A percentile compares a stretch with the other conserved stretches of the same genome.
Conservation (phyloP, 1,140 invertebrate species). For the Drosophila lini region DNA sequence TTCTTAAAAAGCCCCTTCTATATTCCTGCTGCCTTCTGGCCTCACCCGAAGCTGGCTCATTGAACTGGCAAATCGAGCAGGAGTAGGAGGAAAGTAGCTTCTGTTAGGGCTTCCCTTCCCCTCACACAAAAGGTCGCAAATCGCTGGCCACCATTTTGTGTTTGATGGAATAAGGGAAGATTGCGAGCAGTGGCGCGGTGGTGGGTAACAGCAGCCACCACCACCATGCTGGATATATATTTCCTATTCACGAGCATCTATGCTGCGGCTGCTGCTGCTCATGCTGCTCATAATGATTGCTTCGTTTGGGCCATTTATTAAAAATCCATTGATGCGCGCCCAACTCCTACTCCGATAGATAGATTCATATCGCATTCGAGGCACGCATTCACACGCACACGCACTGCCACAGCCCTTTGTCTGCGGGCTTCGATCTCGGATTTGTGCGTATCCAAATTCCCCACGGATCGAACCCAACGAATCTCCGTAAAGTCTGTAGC, state of each 20-base stretch:
- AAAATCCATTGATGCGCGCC: conserved; percentile 75
- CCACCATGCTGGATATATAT: conserved; percentile 56
- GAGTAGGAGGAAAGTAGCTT: conserved; percentile 13
- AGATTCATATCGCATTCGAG: conserved; percentile 76
- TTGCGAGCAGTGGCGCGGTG: background rate
- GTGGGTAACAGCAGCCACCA: background rate
- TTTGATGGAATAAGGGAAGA: conserved; percentile 17
- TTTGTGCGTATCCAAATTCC: conserved; percentile 78
- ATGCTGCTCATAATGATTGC: conserved; percentile 51
- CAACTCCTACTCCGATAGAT: conserved; percentile 12
- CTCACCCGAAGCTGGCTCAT: conserved; percentile 16
- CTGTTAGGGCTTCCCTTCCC: conserved; percentile 2
- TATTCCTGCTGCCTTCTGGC: background rate
- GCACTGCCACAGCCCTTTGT: conserved; percentile 43
- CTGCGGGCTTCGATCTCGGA: conserved; percentile 26
- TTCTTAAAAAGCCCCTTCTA: too few relatives aligned
- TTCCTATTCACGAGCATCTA: conserved; percentile 70
- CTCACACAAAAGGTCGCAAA: conserved; percentile 18
- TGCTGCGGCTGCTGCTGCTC: conserved; percentile 36
- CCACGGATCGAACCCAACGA: conserved; percentile 57
- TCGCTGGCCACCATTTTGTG: conserved; percentile 62
- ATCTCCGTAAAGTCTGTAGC: conserved; percentile 31
- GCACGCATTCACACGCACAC: conserved; percentile 76
- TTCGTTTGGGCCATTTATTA: conserved; percentile 70
- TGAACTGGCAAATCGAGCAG: conserved; percentile 11